Conservation (phyloP, 1,140 invertebrate genomes). For the Pomacea maculata region DNA sequence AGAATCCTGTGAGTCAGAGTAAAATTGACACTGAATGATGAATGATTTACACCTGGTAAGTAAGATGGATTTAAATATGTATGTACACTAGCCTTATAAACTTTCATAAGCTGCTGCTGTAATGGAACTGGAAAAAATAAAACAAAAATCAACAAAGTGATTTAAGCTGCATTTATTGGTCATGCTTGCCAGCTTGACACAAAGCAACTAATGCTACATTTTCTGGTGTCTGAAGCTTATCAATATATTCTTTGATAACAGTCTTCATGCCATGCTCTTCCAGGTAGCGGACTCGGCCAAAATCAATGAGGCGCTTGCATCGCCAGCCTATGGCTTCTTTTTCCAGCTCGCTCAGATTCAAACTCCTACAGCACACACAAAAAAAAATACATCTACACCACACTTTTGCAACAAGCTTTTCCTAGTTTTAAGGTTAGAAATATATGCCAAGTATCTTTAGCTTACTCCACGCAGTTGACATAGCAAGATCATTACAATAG, state of each 20-base stretch:
- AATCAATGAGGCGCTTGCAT: conserved; percentile 81
- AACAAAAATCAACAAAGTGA: too few species aligned
- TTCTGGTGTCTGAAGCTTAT: conserved; percentile 75
- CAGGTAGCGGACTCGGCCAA: conserved; percentile 76
- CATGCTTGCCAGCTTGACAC: not conserved
- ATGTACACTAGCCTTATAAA: too few species aligned
- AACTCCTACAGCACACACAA: conserved; percentile 27
- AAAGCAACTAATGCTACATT: conserved; percentile 80
- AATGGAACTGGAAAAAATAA: too few species aligned
- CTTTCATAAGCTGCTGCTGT: too few species aligned
- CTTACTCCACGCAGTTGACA: not conserved
- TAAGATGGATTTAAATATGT: too few species aligned
- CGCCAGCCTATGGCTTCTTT: conserved; percentile 75
- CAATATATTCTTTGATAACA: conserved; percentile 74
- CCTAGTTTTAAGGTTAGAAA: not conserved
- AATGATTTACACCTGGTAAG: too few species aligned
- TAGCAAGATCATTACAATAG: not conserved
- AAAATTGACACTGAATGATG: too few species aligned
- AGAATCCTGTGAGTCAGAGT: too few species aligned
- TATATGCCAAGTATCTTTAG: not conserved
- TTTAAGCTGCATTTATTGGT: too few species aligned
- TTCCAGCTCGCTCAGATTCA: conserved; percentile 65
- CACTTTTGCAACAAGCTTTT: conserved; percentile 53
- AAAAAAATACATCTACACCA: conserved; percentile 25
- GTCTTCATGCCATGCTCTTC: conserved; percentile 70